Evolutionary conservation across 1,140 invertebrate species (phyloP), one percentile per base, ranked within the genome.

Genomic region (Drosophila lini): DNA sequence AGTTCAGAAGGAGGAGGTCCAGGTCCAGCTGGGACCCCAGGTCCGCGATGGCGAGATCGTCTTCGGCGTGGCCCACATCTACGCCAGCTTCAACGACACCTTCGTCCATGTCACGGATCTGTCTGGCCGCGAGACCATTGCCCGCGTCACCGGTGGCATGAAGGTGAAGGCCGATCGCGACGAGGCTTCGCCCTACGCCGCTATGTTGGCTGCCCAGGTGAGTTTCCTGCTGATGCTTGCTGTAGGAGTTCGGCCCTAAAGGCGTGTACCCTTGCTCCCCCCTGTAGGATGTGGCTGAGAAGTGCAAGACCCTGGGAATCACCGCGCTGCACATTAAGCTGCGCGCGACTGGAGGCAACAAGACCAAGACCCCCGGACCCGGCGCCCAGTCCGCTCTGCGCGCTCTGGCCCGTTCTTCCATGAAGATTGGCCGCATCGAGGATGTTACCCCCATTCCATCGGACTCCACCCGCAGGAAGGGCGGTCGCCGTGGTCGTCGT

Each of bases 161-260:
- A 99, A 99, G 94, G 99, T 99, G 0, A 99, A 99, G 93, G 99
- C 99, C 90, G 99, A 99, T 94, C 96, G 99, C 95, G 99, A 99
- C 94, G 99, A 99, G 94, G 97, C 98, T 82, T 99, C 98, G 32
- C 99, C 99, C 15, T 99, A 99, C 92, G 99, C 99, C 92, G 99
- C 99, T 96, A 99, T 99, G 99, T 98, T 99, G 94, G 99, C 99
- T 92, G 98, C 99, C 78, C 99, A 99, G 94, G 97, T 97, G 93
- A 52, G 55, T 53, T 47, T 31, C 9, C 8, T 15, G 5, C 47
- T 16, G 11, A 16, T 11, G 13, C 16, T 19, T 19, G 11, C 31
- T 5, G 16, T 1, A 28, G 19, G 50, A 22, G 25, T 11, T 15
- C 6, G 34, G 16, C 60, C 9, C 15, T 56, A 36, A 60, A 15